A percentile compares a stretch with the other conserved stretches of the same genome.
Conservation (phyloP, 2,888 invertebrate genomes). For the Dryobotodes eremita region DNA sequence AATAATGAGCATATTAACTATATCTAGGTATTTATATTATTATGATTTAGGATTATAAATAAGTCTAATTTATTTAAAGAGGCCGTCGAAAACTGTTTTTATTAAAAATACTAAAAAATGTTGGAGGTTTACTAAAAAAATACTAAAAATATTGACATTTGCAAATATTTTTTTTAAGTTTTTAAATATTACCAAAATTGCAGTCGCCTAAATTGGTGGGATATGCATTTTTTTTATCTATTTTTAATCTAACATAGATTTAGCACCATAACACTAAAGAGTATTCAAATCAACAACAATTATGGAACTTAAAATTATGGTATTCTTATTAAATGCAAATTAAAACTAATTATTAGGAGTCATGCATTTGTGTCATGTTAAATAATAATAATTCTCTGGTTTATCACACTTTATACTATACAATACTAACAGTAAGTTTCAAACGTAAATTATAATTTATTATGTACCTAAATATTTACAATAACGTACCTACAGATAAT, state of each 20-base stretch:
- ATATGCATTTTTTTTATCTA: constrained; percentile 47
- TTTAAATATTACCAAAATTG: constrained; percentile 22
- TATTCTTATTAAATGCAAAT: constrained; percentile 72
- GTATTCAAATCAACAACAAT: constrained; percentile 62
- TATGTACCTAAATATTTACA: constrained; percentile 50
- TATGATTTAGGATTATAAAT: constrained; percentile 8
- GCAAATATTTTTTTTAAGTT: constrained; percentile 6
- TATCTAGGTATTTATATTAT: constrained; percentile 20
- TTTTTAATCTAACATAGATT: constrained; percentile 51
- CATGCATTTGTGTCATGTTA: constrained; percentile 68
- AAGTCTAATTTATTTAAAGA: constrained; percentile 32
- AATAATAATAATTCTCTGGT: constrained; percentile 56
- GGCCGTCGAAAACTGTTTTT: constrained; percentile 54
- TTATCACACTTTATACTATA: constrained; percentile 50
- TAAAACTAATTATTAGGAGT: constrained; percentile 59
- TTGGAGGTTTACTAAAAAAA: constrained; percentile 27
- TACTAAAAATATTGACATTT: background rate
- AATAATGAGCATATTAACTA: constrained; percentile 56
- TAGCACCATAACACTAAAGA: constrained; percentile 73
- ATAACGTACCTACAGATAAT: background rate
- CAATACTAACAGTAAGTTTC: constrained; percentile 25
- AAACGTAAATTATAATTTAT: constrained; percentile 29
- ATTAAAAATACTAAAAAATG: constrained; percentile 34
- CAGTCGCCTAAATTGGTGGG: constrained; percentile 61
- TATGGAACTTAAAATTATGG: constrained; percentile 49